Evolutionary conservation across 2,113 vertebrate genomes (phyloP), one percentile per base, ranked within the genome.

Genomic region (Trachemys scripta): DNA sequence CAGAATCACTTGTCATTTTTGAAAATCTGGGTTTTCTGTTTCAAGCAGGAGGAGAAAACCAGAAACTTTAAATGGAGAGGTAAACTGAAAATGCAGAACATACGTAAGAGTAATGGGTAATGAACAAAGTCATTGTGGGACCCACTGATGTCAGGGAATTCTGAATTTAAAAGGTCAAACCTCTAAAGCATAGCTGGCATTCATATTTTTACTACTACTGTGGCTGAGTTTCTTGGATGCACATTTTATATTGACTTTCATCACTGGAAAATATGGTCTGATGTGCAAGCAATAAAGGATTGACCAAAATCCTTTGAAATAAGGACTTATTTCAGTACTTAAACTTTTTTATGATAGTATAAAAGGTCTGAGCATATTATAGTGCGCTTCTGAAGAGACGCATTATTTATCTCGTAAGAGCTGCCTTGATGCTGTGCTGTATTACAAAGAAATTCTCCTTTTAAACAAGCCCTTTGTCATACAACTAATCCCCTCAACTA

Each of bases 21-120:
- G 59, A 94, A 93, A 79, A 13, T 69, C 78, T 47, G 38, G 42
- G 11, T 4, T 47, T 78, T 45, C 42, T 45, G 42, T 78, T 45
- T 78, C 38, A 78, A 45, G 25, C 45, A 85, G 62, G 38, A 84
- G 85, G 5, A 91, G 51, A 90, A 93, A 92, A 62, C 11, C 10
- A 17, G 76, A 45, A 45, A 76, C 62, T 85, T 65, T 88, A 84
- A 75, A 91, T 72, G 82, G 38, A 88, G 35, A 72, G 2, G 81
- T 84, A 95, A 95, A 97, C 56, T 57, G 47, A 94, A 93, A 82
- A 82, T 79, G 83, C 20, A 3, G 5, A 62, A 72, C 25, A 65
- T 65, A 56, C 82, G 59, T 25, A 80, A 91, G n/a, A 56, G 56
- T 24, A 75, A 92, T 84, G 38, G 80, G 78, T 42, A 89, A 88